Conservation (phyloP, 2,888 invertebrate species). For the Parnassius smintheus region DNA sequence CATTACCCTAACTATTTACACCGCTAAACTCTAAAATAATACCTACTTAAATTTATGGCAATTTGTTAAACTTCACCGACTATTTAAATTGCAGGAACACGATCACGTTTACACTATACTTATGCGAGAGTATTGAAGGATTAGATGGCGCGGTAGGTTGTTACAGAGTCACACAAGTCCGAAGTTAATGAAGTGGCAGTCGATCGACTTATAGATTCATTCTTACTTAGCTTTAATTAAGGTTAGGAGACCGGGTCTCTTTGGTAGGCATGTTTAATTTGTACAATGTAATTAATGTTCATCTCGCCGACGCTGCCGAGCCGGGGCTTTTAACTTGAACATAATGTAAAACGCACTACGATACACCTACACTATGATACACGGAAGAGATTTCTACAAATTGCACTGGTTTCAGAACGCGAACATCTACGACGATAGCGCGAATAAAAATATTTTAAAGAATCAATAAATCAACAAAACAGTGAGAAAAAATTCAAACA, state of each 20-base stretch:
- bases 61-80: slow-evolving; percentile 81
- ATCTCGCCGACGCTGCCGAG: slow-evolving; percentile 59
- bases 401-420: slow-evolving; percentile 81
- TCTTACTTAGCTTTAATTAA: slow-evolving; percentile 73
- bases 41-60: slow-evolving; percentile 81
- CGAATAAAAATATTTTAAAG: slow-evolving; percentile 72
- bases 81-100: slow-evolving; percentile 81
- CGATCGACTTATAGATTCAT: slow-evolving; percentile 70
- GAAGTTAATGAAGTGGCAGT: slow-evolving; percentile 56
- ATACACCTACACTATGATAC: slow-evolving; percentile 77
- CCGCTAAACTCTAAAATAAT: slow-evolving; percentile 74
- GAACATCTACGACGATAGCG: slow-evolving; percentile 74
- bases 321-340: slow-evolving; percentile 54
- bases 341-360: slow-evolving; percentile 69
- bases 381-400: slow-evolving; percentile 81
- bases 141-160: slow-evolving; percentile 74
- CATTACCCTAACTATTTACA: slow-evolving; percentile 77
- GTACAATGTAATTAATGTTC: slow-evolving; percentile 76
- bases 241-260: slow-evolving; percentile 82
- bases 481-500: slow-evolving; percentile 40
- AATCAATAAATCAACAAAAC: slow-evolving; percentile 77
- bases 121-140: slow-evolving; percentile 78
- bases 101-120: slow-evolving; percentile 80
- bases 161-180: slow-evolving; percentile 62
- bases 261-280: slow-evolving; percentile 81